Evolutionary conservation across 2,797 vertebrate species (phyloP), one percentile per base, ranked within the genome.

Genomic region (Gorsachius magnificus): DNA sequence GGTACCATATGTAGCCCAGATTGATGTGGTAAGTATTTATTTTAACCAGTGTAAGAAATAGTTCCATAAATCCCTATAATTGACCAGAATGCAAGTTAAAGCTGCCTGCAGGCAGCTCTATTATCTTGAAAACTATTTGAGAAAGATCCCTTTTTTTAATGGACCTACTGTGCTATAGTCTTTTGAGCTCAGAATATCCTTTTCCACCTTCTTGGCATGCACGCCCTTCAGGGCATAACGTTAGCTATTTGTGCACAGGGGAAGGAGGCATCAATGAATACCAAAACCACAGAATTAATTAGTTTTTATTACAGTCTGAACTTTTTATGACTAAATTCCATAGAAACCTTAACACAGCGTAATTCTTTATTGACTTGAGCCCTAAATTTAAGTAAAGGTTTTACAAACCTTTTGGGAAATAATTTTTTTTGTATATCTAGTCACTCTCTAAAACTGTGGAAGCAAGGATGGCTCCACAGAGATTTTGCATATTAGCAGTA

Each of bases 241-340:
- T 82, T 74, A 90, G 86, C 82, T 94, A 87, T 96, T 95, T 82
- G 61, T 95, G 77, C 84, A 66, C 1, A 17, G 70, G 64, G 31
- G 58, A 90, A 94, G 63, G 66, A 94, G 61, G 24, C 63, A 90
- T 96, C 94, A 95, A 35, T 95, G 89, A 93, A 87, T 90, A 96
- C 75, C 77, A 93, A 94, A 96, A 61, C 85, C 89, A 93, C 25
- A 11, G 72, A 95, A 96, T 87, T 89, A 88, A 96, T 96, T 95
- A 64, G 87, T 31, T 97, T 94, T 97, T 93, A 95, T 81, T 95
- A 91, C 60, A 96, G 81, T 87, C 91, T 96, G 87, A 95, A 91
- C 60, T 94, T 97, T 91, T 95, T 90, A 93, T 84, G n/a, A 94
- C 72, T 94, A 65, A 90, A 94, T 95, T 94, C 81, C 79, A 68